Base-by-base conservation (phyloP, 2,888 invertebrate species). In the Helleia helle region DNA sequence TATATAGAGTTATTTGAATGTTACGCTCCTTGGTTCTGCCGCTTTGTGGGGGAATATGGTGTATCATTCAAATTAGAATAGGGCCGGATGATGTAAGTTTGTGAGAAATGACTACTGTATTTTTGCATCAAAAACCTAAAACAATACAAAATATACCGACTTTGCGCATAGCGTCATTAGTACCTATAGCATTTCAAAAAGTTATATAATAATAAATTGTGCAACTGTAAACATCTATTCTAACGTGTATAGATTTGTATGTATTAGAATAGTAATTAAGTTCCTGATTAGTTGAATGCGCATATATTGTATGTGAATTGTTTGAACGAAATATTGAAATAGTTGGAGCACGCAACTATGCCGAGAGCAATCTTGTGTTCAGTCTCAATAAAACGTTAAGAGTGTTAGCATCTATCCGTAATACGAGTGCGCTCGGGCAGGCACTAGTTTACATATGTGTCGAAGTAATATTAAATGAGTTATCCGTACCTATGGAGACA, bases 401-500 rank as follows among this genome's bases (percentile, higher is more conserved):
- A 56, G 63, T 51, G 63, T 54, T 59, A 61, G 60, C 66, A 61
- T 66, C 61, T 62, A 53, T 54, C 61, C 52, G 56, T 54, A 61
- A 54, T 49, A 49, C n/a, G n/a, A 56, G 64, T 65, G 72, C 63
- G 70, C 66, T 71, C 65, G 66, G 55, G 59, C 68, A 65, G 66
- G 60, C 64, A 63, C 56, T 57, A 48, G 46, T 46, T 62, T 55
- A 59, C 53, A 57, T 54, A 63, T 49, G 57, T 51, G 58, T 49
- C 57, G 15, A 49, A 50, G 38, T 47, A 42, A 48, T 49, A 41
- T 42, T 50, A 46, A 45, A 77, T 81, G 77, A 59, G 56, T 56
- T 80, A n/a, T n/a, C n/a, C n/a, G n/a, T n/a, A 66, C 79, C 76
- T 73, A 84, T 84, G 83, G 81, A 71, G 69, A 63, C 71, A 62